These are phyloP conservation scores for Melanotaenia nigrans DNA, from an alignment of 2,797 vertebrate species.

Conservation along the genomic window DNA sequence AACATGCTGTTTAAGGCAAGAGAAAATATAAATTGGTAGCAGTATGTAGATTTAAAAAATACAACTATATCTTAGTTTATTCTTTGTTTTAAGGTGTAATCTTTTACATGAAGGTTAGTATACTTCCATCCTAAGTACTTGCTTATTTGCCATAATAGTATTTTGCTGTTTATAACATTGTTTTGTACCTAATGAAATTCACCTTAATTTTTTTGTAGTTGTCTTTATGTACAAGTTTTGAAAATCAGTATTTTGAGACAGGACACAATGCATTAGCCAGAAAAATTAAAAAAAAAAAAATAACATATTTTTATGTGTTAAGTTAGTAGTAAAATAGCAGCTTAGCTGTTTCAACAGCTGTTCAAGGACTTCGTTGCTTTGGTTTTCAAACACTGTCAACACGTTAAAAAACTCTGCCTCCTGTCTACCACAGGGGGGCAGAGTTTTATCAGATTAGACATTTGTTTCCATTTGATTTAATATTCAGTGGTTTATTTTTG, in stretches of 20 bases:
- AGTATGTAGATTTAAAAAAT: background rate
- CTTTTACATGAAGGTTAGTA: too few relatives aligned
- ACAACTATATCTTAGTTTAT: background rate
- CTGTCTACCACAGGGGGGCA: too few relatives aligned
- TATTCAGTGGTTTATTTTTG: too few relatives aligned
- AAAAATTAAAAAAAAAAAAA: background rate
- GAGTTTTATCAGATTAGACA: too few relatives aligned
- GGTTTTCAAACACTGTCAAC: too few relatives aligned
- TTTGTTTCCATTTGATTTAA: too few relatives aligned
- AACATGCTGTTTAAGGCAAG: conserved; percentile 25
- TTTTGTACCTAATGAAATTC: background rate
- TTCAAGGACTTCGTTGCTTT: background rate
- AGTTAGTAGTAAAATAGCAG: background rate
- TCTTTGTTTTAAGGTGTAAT: background rate
- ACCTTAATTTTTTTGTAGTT: background rate
- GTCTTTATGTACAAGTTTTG: background rate
- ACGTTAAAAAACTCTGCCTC: too few relatives aligned
- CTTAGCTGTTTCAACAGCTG: background rate
- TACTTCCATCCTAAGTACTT: background rate
- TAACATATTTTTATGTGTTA: background rate
- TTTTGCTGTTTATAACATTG: background rate
- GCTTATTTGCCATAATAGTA: background rate
- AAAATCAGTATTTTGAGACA: too few relatives aligned
- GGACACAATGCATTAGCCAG: background rate
- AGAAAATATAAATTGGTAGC: background rate